phyloP scores from a whole-genome alignment of 2,888 invertebrate genomes.

The Chrysotoxum bicinctum region DNA sequence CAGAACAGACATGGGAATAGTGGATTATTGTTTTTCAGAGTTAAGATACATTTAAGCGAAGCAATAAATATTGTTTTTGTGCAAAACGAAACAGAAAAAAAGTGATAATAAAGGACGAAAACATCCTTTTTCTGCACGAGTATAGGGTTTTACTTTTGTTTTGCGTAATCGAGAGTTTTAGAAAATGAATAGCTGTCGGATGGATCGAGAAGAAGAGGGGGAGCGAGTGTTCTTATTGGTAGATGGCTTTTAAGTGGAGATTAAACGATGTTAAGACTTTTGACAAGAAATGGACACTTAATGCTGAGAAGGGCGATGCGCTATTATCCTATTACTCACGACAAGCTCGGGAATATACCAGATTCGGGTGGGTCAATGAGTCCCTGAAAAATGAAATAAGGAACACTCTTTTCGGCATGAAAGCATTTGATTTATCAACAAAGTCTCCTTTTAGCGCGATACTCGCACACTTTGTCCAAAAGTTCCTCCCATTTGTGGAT shows the following conservation, averaged over 20 bases:
- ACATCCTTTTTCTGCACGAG: slow-evolving; percentile 26
- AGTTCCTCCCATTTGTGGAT: too few relatives aligned
- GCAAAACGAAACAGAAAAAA: not conserved
- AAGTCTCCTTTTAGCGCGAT: too few relatives aligned
- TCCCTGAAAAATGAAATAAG: too few relatives aligned
- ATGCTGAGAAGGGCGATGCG: not conserved
- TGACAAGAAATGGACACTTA: not conserved
- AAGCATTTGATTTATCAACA: too few relatives aligned
- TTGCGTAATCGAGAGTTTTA: slow-evolving; percentile 32
- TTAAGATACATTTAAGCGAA: slow-evolving; percentile 59
- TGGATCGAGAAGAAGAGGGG: not conserved
- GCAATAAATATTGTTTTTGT: slow-evolving; percentile 65
- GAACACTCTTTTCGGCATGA: too few relatives aligned
- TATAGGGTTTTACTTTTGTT: slow-evolving; percentile 46
- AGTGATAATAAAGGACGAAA: slow-evolving; percentile 23
- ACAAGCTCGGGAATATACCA: not conserved
- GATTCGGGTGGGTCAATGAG: too few relatives aligned
- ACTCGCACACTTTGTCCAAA: too few relatives aligned
- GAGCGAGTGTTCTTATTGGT: not conserved
- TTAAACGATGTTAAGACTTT: slow-evolving; percentile 25
- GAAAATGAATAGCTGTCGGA: slow-evolving; percentile 62
- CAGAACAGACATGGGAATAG: not conserved
- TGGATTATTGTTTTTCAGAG: slow-evolving; percentile 61
- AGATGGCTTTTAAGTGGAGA: slow-evolving; percentile 31
- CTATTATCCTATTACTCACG: not conserved